Conservation (phyloP, 2,113 vertebrate species). For the rat (Rattus norvegicus) region GRCr8 NC_086026.1:70132001-70132500, state of each 20-base stretch:
- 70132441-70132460: not conserved
- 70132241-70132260: not conserved
- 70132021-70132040: not conserved
- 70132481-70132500: not conserved
- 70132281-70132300: not conserved
- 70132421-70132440: not conserved
- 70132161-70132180: not conserved
- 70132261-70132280: not conserved
- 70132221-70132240: not conserved
- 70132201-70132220: not conserved
- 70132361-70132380: conserved; percentile 2
- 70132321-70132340: not conserved
- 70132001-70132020: not conserved
- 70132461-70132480: not conserved
- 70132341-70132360: not conserved
- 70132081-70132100: not conserved
- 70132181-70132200: not conserved
- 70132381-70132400: not conserved
- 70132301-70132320: not conserved
- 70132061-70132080: not conserved
- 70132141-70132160: not conserved
- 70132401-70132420: not conserved
- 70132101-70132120: conserved; percentile 24
- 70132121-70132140: not conserved
- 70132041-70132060: conserved; percentile 20